Evolutionary conservation across 2,113 vertebrate species (phyloP).

Genomic region (Tringa solitaria): DNA sequence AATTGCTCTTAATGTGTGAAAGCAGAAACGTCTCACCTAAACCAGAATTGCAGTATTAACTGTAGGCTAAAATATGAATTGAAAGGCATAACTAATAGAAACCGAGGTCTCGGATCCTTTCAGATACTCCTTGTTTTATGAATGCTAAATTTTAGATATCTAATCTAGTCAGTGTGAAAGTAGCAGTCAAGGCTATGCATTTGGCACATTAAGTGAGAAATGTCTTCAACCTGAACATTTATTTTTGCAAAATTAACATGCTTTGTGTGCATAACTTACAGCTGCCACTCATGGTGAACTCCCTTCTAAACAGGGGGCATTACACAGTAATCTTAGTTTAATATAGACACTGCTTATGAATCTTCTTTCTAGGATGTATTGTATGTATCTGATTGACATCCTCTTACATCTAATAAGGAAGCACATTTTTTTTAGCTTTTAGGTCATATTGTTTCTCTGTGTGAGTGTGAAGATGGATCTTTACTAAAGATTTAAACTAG

Average conservation of each 20-base stretch:
- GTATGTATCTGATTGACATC: neutral
- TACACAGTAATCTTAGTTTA: neutral
- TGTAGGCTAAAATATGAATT: neutral
- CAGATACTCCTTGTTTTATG: neutral
- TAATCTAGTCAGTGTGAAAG: neutral
- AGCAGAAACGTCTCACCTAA: slow-evolving; percentile 11
- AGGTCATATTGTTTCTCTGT: neutral
- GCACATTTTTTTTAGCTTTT: neutral
- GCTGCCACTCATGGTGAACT: neutral
- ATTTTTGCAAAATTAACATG: neutral
- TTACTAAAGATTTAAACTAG: neutral
- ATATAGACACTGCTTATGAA: neutral
- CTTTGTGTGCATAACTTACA: neutral
- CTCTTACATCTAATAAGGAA: neutral
- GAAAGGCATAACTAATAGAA: slow-evolving; percentile 2
- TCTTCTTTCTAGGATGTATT: neutral
- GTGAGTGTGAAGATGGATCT: neutral
- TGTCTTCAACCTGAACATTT: neutral
- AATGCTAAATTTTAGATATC: neutral
- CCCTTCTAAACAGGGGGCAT: neutral
- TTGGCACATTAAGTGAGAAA: neutral
- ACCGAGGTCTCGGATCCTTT: neutral
- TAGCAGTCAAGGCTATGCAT: neutral
- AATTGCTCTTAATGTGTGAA: slow-evolving; percentile 32
- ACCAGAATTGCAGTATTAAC: neutral